Conservation (phyloP, 2,113 vertebrate species). For the Anas platyrhynchos region DNA sequence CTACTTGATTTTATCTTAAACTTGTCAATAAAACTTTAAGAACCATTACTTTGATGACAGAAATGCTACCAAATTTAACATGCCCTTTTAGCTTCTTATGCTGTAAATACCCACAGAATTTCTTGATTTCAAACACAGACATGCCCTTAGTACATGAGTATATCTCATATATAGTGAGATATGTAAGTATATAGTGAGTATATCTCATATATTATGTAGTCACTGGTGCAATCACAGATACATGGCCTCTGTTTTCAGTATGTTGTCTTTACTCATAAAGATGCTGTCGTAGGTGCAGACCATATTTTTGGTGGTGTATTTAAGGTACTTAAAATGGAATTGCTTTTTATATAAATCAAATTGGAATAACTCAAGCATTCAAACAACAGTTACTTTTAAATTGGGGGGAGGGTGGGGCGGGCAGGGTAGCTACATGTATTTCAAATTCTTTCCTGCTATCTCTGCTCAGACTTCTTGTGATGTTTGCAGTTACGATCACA, state of each 20-base stretch:
- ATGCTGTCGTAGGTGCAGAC: neutral
- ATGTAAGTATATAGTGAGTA: too few relatives aligned
- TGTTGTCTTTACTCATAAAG: neutral
- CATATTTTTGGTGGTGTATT: neutral
- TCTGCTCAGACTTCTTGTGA: neutral
- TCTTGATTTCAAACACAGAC: neutral
- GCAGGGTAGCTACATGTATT: neutral
- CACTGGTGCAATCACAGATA: neutral
- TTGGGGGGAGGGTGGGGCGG: neutral
- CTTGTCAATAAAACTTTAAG: neutral
- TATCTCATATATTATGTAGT: too few relatives aligned
- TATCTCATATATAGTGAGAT: too few relatives aligned
- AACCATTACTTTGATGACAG: neutral
- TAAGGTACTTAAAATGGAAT: neutral
- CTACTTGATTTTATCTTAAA: neutral
- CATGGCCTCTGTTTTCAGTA: neutral
- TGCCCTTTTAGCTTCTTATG: neutral
- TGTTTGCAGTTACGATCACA: neutral
- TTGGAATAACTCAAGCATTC: neutral
- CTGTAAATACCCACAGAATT: neutral
- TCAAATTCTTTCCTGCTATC: neutral
- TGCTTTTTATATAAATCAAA: neutral
- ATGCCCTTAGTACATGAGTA: neutral
- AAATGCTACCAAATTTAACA: neutral
- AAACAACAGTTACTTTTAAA: neutral